A percentile compares a stretch with the other conserved stretches of the same genome.
Evolutionary conservation across 2,113 vertebrate genomes (phyloP).

Genomic region (Phrynosoma blainvillii): DNA sequence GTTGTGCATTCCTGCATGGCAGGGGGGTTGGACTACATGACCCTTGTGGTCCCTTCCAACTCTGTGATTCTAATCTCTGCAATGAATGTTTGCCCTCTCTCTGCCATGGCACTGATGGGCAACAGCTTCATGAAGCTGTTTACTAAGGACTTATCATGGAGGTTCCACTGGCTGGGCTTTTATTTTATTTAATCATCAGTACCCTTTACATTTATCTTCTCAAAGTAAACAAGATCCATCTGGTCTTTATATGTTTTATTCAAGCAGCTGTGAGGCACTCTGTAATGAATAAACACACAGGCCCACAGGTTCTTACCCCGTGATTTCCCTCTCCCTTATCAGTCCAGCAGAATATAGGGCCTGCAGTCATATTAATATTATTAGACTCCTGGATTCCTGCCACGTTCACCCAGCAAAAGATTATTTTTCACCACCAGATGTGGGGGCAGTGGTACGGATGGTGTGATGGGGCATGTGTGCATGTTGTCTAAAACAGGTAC

Average conservation of each 20-base stretch:
- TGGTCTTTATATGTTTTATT: slow-evolving; percentile 45
- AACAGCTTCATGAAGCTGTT: slow-evolving; percentile 23
- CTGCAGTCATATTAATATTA: neutral
- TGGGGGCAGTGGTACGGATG: neutral
- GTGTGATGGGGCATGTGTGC: neutral
- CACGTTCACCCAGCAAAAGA: neutral
- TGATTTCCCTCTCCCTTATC: neutral
- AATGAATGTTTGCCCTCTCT: slow-evolving; percentile 21
- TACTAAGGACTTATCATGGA: slow-evolving; percentile 55
- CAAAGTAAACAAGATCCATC: slow-evolving; percentile 72
- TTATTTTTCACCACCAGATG: neutral
- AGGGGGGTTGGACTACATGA: too few relatives aligned
- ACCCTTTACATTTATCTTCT: slow-evolving; percentile 51
- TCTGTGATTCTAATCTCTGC: neutral
- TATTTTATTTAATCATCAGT: slow-evolving; percentile 54
- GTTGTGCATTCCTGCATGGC: too few relatives aligned
- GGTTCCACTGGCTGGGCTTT: slow-evolving; percentile 5
- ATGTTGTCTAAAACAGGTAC: neutral
- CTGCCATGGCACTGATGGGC: neutral
- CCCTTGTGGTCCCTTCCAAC: too few relatives aligned
- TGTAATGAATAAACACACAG: slow-evolving; percentile 67
- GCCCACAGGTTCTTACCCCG: neutral
- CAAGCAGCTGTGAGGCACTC: slow-evolving; percentile 45
- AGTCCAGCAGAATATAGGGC: neutral
- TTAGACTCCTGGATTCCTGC: neutral